Base-by-base conservation (phyloP, 2,888 invertebrate genomes). In the Sarcophaga rosellei region DNA sequence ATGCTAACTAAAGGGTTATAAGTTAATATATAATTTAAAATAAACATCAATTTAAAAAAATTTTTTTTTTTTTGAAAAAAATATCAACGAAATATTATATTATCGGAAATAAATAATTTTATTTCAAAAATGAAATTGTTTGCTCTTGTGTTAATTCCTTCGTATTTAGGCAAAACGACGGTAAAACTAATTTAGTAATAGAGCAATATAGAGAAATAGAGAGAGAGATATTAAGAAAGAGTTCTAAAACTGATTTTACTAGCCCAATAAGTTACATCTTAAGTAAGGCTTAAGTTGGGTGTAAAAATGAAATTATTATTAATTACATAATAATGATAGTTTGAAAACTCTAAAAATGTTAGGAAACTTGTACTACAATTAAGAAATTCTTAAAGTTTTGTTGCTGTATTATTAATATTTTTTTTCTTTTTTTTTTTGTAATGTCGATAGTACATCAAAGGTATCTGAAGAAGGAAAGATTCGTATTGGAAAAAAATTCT, bases 401-500 rank as follows among this genome's bases (percentile, higher is more conserved):
- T 66, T 15, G 5, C 17, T 45, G n/a, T 59, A 15, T 45, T 76
- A 61, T 72, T 35, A 35, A 69, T 74, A 20, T 72, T 57, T 74
- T 80, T 47, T 61, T 25, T 72, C 68, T 80, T 47, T 25, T 12
- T 25, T 59, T n/a, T n/a, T 35, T 21, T n/a, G n/a, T 73, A 59
- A 74, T 84, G 73, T 76, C 76, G 84, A 84, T 73, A 87, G 72
- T 81, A 87, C 84, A 87, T 87, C 84, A 87, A 87, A 80, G 85
- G 74, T 85, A 83, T 77, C 82, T 87, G 85, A 85, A 85, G 84
- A 85, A 83, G 84, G 85, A 85, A 81, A 80, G 83, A 82, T 87
- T 85, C 79, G 59, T 82, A 79, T 69, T 47, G 74, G 5, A 17
- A 47, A 73, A 66, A 70, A 81, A 65, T 35, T 35, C 84, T 87